A percentile compares a stretch with the other conserved stretches of the same genome.
These are phyloP conservation scores for Hydrochoerus hydrochaeris DNA, from an alignment of 2,113 vertebrate species.

Conservation along the genomic window DNA sequence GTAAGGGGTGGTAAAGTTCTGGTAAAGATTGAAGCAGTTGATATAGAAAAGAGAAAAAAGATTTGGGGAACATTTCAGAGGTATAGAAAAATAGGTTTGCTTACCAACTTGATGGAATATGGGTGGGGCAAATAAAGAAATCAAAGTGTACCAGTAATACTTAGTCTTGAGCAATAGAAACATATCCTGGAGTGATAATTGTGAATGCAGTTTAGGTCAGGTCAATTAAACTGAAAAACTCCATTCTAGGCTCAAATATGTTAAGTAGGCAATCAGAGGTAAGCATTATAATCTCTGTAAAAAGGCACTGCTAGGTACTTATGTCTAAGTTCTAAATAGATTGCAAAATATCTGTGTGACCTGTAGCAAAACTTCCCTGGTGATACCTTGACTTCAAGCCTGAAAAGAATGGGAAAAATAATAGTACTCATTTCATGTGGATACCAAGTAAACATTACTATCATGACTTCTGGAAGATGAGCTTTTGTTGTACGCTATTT, in stretches of 20 bases:
- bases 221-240: constrained; percentile 24
- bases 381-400: background rate
- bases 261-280: background rate
- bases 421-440: background rate
- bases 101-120: background rate
- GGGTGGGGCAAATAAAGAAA: background rate
- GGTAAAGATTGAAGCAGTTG: background rate
- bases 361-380: background rate
- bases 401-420: background rate
- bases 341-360: background rate
- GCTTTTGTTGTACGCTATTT: background rate
- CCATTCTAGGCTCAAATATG: background rate
- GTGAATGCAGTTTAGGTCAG: background rate
- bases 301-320: background rate
- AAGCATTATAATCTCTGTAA: background rate
- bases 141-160: background rate
- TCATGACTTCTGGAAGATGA: background rate
- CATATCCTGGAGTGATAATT: background rate
- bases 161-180: constrained; percentile 15
- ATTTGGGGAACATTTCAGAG: background rate
- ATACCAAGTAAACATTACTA: background rate
- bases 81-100: background rate
- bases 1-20: background rate
- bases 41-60: background rate
- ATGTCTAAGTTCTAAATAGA: background rate